Base-by-base conservation (phyloP, 2,113 vertebrate species). In the Phaetusa simplex region DNA sequence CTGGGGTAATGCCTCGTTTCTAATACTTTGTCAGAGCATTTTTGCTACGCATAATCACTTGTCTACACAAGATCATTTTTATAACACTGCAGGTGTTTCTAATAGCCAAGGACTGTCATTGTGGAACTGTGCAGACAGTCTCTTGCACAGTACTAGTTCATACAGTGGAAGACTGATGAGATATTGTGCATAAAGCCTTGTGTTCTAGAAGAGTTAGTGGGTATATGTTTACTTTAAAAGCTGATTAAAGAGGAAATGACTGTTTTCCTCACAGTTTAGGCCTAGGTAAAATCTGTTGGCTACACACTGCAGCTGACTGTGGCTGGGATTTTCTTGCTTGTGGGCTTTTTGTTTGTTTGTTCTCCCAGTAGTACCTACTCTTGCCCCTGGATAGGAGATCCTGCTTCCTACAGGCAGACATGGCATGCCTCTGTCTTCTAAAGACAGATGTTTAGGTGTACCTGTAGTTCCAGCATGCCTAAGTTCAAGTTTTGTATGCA, bases 111-210 rank as follows among this genome's bases (percentile, higher is more conserved):
- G 52, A 3, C 12, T 6, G 0, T 18, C 1, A 4, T 1, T 24
- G 52, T 9, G 49, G 7, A 43, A 3, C 2, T 3, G 45, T 18
- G 10, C 5, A 5, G 5, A 14, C 9, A 15, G 43, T 38, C n/a
- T 45, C 27, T 53, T 43, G 19, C 14, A 42, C 10, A 8, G 40
- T 5, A 49, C 27, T 36, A 62, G 53, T 10, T 45, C 5, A 0
- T 6, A 5, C 1, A 49, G 27, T 45, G 16, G 5, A 77, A 55
- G 12, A 62, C 2, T 36, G 50, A 7, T 4, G 17, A 32, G 30
- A 1, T 11, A 2, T 1, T 10, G 3, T 38, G 9, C 3, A 0
- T 19, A 0, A 2, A 58, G 19, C 77, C 18, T 30, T 0, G 0
- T 12, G 36, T 34, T 43, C 7, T 23, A 24, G 23, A 21, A 43